Conservation (phyloP, 1,140 invertebrate genomes). For the Drosophila nigrodunni region DNA sequence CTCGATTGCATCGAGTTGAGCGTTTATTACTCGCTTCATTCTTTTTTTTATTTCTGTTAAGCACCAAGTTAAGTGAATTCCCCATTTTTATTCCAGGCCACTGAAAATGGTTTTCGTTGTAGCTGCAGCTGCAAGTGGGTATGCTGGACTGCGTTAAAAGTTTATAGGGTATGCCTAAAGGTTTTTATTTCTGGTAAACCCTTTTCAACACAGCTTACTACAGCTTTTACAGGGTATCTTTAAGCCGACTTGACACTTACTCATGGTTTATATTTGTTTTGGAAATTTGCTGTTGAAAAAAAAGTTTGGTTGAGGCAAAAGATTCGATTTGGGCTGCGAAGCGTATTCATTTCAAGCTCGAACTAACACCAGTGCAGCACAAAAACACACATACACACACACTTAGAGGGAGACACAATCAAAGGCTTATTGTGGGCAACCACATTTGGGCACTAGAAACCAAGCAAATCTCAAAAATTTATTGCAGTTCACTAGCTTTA, state of each 20-base stretch:
- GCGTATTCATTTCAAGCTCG: slow-evolving; percentile 10
- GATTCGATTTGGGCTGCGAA: slow-evolving; percentile 34
- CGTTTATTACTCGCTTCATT: slow-evolving; percentile 5
- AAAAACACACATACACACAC: background rate
- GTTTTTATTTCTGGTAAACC: no score
- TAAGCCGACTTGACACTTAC: background rate
- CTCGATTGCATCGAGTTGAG: background rate
- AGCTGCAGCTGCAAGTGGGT: background rate
- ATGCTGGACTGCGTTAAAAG: background rate
- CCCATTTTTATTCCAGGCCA: background rate
- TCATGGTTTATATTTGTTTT: background rate
- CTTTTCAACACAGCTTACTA: no score
- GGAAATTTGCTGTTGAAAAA: slow-evolving; percentile 1
- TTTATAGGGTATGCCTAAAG: no score
- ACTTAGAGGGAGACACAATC: background rate
- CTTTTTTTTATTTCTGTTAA: slow-evolving; percentile 8
- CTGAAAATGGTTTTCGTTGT: background rate
- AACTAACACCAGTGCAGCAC: slow-evolving; percentile 3
- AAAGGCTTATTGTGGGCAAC: slow-evolving; percentile 33
- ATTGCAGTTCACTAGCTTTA: slow-evolving; percentile 41
- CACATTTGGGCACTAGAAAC: slow-evolving; percentile 18
- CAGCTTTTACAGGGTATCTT: background rate
- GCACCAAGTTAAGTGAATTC: slow-evolving; percentile 24
- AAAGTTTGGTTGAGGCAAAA: slow-evolving; percentile 6
- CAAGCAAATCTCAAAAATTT: slow-evolving; percentile 46